Evolutionary conservation across 1,140 invertebrate species (phyloP).

Genomic region (Drosophila santomea): DNA sequence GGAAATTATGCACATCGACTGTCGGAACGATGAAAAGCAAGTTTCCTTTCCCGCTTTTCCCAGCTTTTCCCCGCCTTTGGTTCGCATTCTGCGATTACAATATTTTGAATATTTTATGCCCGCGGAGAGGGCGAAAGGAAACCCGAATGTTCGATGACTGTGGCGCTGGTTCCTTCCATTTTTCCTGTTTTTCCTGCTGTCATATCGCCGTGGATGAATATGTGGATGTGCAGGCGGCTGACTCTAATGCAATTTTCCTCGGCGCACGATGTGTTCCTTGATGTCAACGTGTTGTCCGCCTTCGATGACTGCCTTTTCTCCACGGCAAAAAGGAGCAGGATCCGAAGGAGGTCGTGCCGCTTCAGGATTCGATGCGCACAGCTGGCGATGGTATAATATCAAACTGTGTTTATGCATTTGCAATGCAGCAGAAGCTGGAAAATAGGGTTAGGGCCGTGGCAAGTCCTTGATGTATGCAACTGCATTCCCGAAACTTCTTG

Average conservation of each 20-base stretch:
- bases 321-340: constrained; percentile 1
- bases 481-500: background rate
- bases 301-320: constrained; percentile 21
- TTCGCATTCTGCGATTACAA: constrained; percentile 70
- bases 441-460: constrained; percentile 17
- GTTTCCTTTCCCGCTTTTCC: constrained; percentile 11
- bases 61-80: constrained; percentile 17
- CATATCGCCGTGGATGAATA: constrained; percentile 33
- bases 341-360: constrained; percentile 1
- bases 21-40: constrained; percentile 50
- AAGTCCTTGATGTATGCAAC: constrained; percentile 68
- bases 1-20: constrained; percentile 77
- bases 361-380: constrained; percentile 66
- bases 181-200: constrained; percentile 33
- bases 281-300: constrained; percentile 63
- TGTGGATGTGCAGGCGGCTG: constrained; percentile 43
- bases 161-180: constrained; percentile 8
- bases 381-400: constrained; percentile 79
- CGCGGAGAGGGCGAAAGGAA: constrained; percentile 14
- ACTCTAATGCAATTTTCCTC: constrained; percentile 60
- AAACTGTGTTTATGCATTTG: constrained; percentile 82
- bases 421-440: constrained; percentile 59
- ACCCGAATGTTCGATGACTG: constrained; percentile 42
- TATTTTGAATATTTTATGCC: constrained; percentile 81
- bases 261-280: constrained; percentile 35